Evolutionary conservation across 2,113 vertebrate genomes (phyloP), one percentile per base, ranked within the genome.

Genomic region (Perccottus glenii): DNA sequence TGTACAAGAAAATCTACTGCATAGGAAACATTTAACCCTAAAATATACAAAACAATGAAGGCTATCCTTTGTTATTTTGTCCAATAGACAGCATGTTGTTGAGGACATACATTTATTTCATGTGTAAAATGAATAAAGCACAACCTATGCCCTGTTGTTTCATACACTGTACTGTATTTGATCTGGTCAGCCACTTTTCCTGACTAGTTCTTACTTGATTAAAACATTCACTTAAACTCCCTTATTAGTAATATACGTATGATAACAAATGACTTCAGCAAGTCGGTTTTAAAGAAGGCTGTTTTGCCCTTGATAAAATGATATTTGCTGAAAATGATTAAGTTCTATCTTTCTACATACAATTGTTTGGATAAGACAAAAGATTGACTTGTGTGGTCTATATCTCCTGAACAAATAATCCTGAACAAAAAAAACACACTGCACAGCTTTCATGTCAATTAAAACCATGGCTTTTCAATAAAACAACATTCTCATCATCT

Each of bases 1-100:
- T 88, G 85, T 89, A 91, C 86, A 86, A 82, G 84, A 82, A 70
- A 91, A 88, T 82, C 62, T 69, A 79, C 91, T 91, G 86, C 73
- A 89, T 89, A 89, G 83, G 81, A 77, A 53, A 82, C 57, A 50
- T 70, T 36, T 60, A 11, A 55, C 33, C 32, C 5, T 55, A 55
- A 55, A 55, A n/a, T 2, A 55, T 38, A 55, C n/a, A 12, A 55
- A 36, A 55, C 33, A 4, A 56, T 62, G 52, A 36, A 66, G 52
- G 33, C 73, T 36, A 55, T 36, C 36, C 6, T 38, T 36, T 40
- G 38, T 40, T 50, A 50, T 50, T 15, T 50, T 10, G 19, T 52
- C 12, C 27, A 32, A 19, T 52, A 33, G 35, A 6, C 35, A 6
- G 48, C 4, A 9, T 50, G 48, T 16, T 50, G 48, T 16, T 19